Evolutionary conservation across 2,797 vertebrate genomes (phyloP).

Genomic region (Hoplostethus mediterraneus): DNA sequence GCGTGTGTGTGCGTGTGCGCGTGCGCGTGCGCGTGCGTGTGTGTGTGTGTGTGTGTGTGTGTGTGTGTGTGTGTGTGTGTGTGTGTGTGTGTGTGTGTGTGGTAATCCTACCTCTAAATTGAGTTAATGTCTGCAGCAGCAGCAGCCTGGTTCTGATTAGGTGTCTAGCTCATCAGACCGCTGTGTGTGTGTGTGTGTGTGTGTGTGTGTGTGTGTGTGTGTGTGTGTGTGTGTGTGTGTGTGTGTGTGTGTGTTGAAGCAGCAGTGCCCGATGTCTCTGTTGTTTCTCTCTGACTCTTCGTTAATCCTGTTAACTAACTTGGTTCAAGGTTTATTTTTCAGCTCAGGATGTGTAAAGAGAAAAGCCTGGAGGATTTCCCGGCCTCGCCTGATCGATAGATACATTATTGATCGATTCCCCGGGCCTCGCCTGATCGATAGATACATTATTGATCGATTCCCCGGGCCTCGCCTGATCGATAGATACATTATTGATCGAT

Average conservation of each 20-base stretch:
- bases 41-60: background rate
- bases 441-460: too few species aligned
- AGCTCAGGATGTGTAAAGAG: too few species aligned
- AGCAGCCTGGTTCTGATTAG: conserved; percentile 66
- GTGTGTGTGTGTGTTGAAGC: background rate
- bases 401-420: too few species aligned
- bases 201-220: too few species aligned
- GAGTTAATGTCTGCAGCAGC: conserved; percentile 72
- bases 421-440: too few species aligned
- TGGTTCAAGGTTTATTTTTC: conserved; percentile 27
- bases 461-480: too few species aligned
- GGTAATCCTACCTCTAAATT: conserved; percentile 69
- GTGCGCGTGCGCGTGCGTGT: conserved; percentile 20
- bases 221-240: too few species aligned
- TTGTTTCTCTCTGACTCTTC: conserved; percentile 56
- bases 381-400: too few species aligned
- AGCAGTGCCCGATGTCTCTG: conserved; percentile 30
- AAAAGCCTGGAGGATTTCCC: too few species aligned
- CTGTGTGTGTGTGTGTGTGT: conserved; percentile 6
- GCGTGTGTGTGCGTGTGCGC: conserved; percentile 13
- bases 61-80: too few species aligned
- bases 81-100: background rate
- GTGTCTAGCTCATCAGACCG: conserved; percentile 73
- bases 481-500: too few species aligned
- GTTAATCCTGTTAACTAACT: conserved; percentile 62